Conservation (phyloP, 2,797 vertebrate genomes). For the Simalia tracyae region DNA sequence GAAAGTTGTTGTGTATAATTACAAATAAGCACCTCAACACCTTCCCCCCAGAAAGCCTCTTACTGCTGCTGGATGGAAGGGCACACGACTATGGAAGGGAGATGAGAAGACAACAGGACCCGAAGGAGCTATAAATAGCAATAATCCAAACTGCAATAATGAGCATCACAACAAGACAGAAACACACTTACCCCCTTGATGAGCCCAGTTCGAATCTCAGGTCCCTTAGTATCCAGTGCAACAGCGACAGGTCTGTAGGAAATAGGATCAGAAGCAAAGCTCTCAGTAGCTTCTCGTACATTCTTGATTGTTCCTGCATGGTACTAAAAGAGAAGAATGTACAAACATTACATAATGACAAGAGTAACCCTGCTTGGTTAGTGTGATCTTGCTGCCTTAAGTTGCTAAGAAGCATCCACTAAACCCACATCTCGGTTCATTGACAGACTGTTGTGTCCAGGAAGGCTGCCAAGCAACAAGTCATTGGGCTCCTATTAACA, state of each 20-base stretch:
- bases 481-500: background rate
- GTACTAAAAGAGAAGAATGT: conserved; percentile 76
- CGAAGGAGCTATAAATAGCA: background rate
- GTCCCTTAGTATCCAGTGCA: conserved; percentile 97
- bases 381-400: fast-evolving
- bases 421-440: background rate
- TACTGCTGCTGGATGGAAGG: background rate
- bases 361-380: background rate
- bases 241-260: conserved; percentile 93
- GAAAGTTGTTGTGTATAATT: background rate
- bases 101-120: background rate
- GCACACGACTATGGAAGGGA: background rate
- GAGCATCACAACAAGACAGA: fast-evolving
- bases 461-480: background rate
- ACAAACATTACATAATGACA: background rate
- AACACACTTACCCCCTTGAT: conserved; percentile 89
- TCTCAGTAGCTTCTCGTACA: conserved; percentile 88
- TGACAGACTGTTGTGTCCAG: background rate
- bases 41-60: background rate
- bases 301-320: conserved; percentile 96
- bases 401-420: background rate
- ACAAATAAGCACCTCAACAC: background rate
- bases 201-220: conserved; percentile 97
- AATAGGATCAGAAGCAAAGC: conserved; percentile 86
- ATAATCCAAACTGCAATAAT: background rate